Evolutionary conservation across 2,888 invertebrate genomes (phyloP), one percentile per base, ranked within the genome.

Genomic region (Mimachlamys varia): DNA sequence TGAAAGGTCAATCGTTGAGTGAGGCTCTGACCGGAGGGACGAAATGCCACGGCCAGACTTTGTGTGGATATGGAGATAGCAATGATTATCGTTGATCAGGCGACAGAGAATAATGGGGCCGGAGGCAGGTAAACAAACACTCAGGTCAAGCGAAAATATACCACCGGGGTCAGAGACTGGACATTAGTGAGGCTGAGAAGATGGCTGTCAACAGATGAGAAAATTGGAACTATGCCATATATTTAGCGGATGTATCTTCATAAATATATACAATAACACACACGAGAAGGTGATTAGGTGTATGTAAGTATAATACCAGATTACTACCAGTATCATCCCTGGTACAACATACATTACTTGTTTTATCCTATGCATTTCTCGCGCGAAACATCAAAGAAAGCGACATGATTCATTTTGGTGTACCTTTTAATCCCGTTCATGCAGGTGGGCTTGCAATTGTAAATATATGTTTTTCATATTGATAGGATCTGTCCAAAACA

Each of bases 41-140:
- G 76, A 76, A 33, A 76, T 76, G 76, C 33, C 76, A 76, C 33
- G 2, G 76, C 76, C 76, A 76, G 27, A 22, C 76, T 17, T 33
- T 27, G 76, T 17, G 76, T 22, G 33, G 76, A 76, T 76, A 27
- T 33, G 33, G 27, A 27, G 76, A 76, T 76, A 76, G 33, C 76
- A 76, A 76, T n/a, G n/a, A n/a, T 76, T 27, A 76, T 76, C 76
- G 76, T 76, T 33, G 76, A 76, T 76, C 76, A 76, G 76, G 12
- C 27, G 33, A 76, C 76, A 27, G 76, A 76, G 76, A 76, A 76
- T 33, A 76, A 76, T 76, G 76, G 76, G 33, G 13, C 27, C 7
- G 27, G 76, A 33, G 33, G 76, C 76, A 76, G 76, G 76, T 76
- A 76, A 76, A 76, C 76, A 76, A 76, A 76, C 13, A 76, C 76